phyloP scores from a whole-genome alignment of 1,140 invertebrate genomes.

The Archegozetes longisetosus region DNA sequence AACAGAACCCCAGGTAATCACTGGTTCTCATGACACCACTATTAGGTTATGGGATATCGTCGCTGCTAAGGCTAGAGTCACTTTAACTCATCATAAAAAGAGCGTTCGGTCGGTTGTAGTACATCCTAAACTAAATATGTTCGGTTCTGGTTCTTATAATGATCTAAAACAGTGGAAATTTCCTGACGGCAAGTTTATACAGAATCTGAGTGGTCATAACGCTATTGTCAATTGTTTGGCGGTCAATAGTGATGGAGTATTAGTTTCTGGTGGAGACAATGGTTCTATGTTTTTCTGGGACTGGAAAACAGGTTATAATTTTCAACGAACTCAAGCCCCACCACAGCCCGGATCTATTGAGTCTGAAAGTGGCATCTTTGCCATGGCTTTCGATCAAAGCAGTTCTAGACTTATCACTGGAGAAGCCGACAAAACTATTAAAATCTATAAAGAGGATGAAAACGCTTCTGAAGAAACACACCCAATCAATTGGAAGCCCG shows the following conservation, averaged over 20 bases:
- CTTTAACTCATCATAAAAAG: conserved; percentile 98
- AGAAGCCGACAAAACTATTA: conserved; percentile 98
- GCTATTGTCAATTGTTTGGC: conserved; percentile 93
- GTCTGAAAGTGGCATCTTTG: conserved; percentile 92
- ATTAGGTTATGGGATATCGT: conserved; percentile 92
- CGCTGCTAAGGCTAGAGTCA: conserved; percentile 81
- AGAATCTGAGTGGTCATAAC: conserved; percentile 93
- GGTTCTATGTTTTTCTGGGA: conserved; percentile 98
- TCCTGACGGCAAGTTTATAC: conserved; percentile 93
- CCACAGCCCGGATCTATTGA: conserved; percentile 99
- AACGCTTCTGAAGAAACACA: conserved; percentile 86
- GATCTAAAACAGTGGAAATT: conserved; percentile 99
- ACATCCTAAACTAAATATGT: conserved; percentile 86
- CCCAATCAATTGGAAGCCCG: conserved; percentile 92
- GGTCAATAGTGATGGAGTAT: conserved; percentile 78
- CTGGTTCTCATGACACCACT: conserved; percentile 50
- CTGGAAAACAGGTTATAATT: conserved; percentile 97
- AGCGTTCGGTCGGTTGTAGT: conserved; percentile 78
- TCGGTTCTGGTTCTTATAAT: conserved; percentile 92
- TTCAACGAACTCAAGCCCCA: conserved; percentile 76
- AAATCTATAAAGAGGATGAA: conserved; percentile 97
- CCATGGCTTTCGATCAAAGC: conserved; percentile 83
- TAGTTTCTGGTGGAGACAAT: conserved; percentile 96
- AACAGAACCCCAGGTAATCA: conserved; percentile 71
- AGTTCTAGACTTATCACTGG: conserved; percentile 83